phyloP scores from a whole-genome alignment of 2,113 vertebrate genomes.

The Brienomyrus longianalis region DNA sequence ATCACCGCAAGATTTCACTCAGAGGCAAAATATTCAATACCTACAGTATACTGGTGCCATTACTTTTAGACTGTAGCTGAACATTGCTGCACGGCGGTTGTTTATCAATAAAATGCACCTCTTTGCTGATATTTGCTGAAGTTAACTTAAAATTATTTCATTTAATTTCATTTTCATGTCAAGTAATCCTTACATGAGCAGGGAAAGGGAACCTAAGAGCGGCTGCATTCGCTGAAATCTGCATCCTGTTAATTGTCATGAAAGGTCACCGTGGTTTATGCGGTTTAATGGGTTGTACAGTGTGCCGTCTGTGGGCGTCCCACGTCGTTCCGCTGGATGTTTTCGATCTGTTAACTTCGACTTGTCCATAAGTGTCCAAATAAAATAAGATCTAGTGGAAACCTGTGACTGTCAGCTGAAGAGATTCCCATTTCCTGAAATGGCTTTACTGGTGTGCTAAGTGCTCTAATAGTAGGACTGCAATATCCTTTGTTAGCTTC shows the following conservation, averaged over 20 bases:
- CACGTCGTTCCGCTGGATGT: not conserved
- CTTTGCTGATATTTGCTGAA: not conserved
- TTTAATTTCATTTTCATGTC: not conserved
- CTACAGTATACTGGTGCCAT: not conserved
- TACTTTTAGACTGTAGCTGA: not conserved
- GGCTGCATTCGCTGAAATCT: not conserved
- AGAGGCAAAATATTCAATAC: not conserved
- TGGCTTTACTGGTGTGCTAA: slow-evolving; percentile 11
- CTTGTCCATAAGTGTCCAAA: not conserved
- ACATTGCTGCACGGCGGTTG: not conserved
- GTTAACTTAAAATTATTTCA: not conserved
- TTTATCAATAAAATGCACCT: not conserved
- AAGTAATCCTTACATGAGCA: not conserved
- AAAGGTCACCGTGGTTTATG: not conserved
- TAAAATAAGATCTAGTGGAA: slow-evolving; percentile 13
- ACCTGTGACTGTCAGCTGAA: not conserved
- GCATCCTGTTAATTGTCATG: not conserved
- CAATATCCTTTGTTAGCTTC: slow-evolving; percentile 8
- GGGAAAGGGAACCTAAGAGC: not conserved
- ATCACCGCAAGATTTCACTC: not conserved
- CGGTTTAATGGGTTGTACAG: not conserved
- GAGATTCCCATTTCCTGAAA: not conserved
- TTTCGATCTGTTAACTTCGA: not conserved
- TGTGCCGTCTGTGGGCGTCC: not conserved
- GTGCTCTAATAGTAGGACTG: not conserved